Conservation (phyloP, 2,888 invertebrate species). For the Patella caerulea region DNA sequence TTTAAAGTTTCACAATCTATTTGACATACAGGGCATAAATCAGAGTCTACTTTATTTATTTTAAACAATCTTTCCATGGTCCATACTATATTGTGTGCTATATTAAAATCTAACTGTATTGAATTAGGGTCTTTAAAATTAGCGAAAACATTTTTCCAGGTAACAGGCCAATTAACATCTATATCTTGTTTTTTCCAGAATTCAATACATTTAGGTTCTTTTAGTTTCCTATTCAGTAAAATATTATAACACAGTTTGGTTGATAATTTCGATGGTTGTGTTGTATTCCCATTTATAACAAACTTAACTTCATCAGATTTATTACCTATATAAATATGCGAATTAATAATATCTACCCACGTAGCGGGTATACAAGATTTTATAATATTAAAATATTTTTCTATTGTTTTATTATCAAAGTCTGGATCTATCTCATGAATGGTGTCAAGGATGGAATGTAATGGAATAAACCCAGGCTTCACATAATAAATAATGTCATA, state of each 20-base stretch:
- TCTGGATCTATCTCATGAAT: background rate
- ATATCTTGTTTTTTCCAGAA: background rate
- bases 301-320: background rate
- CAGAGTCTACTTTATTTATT: too few species aligned
- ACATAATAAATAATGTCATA: background rate
- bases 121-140: background rate
- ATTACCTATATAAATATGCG: background rate
- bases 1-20: too few species aligned
- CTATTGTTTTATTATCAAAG: background rate
- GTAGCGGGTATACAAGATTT: background rate
- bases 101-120: background rate
- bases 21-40: too few species aligned
- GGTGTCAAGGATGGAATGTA: background rate
- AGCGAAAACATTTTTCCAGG: background rate
- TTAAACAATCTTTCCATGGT: too few species aligned
- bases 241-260: background rate
- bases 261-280: background rate
- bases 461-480: background rate
- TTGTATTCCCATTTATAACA: background rate
- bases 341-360: background rate
- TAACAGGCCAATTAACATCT: background rate
- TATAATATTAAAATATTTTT: background rate
- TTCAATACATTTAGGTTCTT: background rate
- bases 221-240: background rate
- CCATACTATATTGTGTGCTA: background rate